A percentile compares a stretch with the other conserved stretches of the same genome.
These are phyloP conservation scores for Megastigmus dorsalis DNA, from an alignment of 2,888 invertebrate species.

Conservation along the genomic window DNA sequence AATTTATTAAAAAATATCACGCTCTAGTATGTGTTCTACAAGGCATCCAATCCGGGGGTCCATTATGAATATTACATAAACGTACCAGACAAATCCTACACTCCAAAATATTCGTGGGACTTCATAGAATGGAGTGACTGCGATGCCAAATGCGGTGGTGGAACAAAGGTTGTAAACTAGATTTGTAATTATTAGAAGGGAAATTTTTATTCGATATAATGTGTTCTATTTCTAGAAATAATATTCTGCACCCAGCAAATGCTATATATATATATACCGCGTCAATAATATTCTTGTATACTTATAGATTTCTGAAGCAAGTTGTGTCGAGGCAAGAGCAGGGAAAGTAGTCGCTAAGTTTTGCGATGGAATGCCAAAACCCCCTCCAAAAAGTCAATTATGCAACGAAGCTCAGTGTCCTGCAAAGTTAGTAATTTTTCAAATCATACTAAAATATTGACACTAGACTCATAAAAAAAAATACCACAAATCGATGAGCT, in stretches of 20 bases:
- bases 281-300: conserved; percentile 8
- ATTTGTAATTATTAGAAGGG: conserved; percentile 47
- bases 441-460: no score
- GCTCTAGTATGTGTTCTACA: conserved; percentile 62
- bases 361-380: conserved; percentile 73
- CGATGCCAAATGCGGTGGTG: conserved; percentile 85
- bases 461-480: no score
- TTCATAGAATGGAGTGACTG: conserved; percentile 88
- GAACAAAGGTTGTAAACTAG: conserved; percentile 75
- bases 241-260: no score
- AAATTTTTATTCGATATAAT: background rate
- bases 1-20: background rate
- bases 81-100: conserved; percentile 76
- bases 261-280: background rate
- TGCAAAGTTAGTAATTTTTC: conserved; percentile 71
- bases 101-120: conserved; percentile 82
- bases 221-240: no score
- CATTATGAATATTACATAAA: conserved; percentile 85
- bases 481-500: no score
- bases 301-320: conserved; percentile 73
- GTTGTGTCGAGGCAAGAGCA: conserved; percentile 78
- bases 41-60: conserved; percentile 83
- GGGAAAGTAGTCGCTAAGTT: conserved; percentile 78
- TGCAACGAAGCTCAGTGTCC: conserved; percentile 76
- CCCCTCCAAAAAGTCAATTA: conserved; percentile 70